Evolutionary conservation across 2,888 invertebrate genomes (phyloP).

Genomic region (Pharmacophagus antenor): DNA sequence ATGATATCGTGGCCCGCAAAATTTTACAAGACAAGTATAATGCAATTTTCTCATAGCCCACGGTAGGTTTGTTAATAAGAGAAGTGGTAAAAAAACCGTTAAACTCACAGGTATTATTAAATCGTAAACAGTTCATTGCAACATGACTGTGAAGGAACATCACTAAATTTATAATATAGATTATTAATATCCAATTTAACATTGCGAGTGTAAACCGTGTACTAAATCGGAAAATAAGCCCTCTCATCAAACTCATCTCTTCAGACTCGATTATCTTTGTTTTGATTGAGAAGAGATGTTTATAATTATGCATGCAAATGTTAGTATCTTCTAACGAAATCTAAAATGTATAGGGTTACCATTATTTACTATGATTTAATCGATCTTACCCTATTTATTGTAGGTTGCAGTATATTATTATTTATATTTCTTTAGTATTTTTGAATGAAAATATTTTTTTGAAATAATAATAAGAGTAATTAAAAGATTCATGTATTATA

Average conservation of each 20-base stretch:
- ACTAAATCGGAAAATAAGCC: conserved; percentile 1
- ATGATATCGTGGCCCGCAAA: too few relatives aligned
- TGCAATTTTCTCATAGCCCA: too few relatives aligned
- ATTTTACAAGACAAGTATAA: too few relatives aligned
- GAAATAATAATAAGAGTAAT: too few relatives aligned
- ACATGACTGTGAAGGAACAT: conserved; percentile 30
- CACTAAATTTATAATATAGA: conserved; percentile 39
- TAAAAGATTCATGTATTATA: too few relatives aligned
- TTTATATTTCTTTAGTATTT: too few relatives aligned
- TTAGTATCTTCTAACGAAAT: conserved; percentile 6
- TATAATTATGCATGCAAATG: conserved; percentile 6
- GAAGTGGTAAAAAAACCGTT: not conserved
- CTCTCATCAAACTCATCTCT: too few relatives aligned
- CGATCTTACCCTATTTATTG: too few relatives aligned
- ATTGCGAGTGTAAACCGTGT: conserved; percentile 30
- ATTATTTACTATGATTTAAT: not conserved
- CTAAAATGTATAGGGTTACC: conserved; percentile 1
- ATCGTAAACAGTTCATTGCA: conserved; percentile 52
- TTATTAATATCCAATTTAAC: conserved; percentile 42
- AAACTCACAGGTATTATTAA: conserved; percentile 41
- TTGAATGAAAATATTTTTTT: too few relatives aligned
- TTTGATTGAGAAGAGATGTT: conserved; percentile 18
- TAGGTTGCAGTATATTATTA: too few relatives aligned
- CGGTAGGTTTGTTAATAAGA: not conserved
- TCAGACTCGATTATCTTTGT: conserved; percentile 2